These are phyloP conservation scores for Clarias laeviceps DNA, from an alignment of 2,797 vertebrate species.

Conservation along the genomic window DNA sequence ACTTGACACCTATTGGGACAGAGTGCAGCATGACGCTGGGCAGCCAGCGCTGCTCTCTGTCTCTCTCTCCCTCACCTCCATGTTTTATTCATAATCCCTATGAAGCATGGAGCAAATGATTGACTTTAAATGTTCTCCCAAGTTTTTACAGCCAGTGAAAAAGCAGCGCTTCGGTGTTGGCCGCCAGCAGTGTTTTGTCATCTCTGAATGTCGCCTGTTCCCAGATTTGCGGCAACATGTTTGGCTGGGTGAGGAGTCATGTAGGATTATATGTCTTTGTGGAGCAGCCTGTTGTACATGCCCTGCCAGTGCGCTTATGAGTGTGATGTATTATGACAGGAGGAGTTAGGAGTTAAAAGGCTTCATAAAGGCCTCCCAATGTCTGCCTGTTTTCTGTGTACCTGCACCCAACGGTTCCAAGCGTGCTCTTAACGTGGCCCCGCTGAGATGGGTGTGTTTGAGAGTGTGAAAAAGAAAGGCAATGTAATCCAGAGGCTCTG, in stretches of 20 bases:
- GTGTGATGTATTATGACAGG: conserved; percentile 46
- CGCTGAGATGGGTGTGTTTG: conserved; percentile 42
- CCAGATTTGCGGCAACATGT: conserved; percentile 19
- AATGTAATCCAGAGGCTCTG: conserved; percentile 25
- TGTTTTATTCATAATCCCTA: conserved; percentile 57
- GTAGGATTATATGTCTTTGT: conserved; percentile 31
- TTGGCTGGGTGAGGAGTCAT: conserved; percentile 16
- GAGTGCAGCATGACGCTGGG: conserved; percentile 55
- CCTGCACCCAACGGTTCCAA: conserved; percentile 35
- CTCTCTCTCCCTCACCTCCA: conserved; percentile 43
- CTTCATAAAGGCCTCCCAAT: conserved; percentile 33
- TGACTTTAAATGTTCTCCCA: conserved; percentile 39
- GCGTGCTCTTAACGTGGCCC: conserved; percentile 40
- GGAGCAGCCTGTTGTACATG: conserved; percentile 17
- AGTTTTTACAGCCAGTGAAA: conserved; percentile 36
- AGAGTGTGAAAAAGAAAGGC: conserved; percentile 21
- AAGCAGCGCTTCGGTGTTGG: neutral
- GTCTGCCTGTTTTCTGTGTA: conserved; percentile 45
- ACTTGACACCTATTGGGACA: conserved; percentile 59
- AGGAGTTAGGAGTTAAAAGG: conserved; percentile 47
- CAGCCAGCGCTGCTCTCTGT: conserved; percentile 45
- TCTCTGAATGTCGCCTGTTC: conserved; percentile 19
- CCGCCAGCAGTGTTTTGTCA: conserved; percentile 23
- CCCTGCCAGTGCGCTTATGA: conserved; percentile 14
- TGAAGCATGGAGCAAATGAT: conserved; percentile 41